A percentile compares a stretch with the other conserved stretches of the same genome.
Conservation (phyloP, 2,113 vertebrate species). For the Gavialis gangeticus region DNA sequence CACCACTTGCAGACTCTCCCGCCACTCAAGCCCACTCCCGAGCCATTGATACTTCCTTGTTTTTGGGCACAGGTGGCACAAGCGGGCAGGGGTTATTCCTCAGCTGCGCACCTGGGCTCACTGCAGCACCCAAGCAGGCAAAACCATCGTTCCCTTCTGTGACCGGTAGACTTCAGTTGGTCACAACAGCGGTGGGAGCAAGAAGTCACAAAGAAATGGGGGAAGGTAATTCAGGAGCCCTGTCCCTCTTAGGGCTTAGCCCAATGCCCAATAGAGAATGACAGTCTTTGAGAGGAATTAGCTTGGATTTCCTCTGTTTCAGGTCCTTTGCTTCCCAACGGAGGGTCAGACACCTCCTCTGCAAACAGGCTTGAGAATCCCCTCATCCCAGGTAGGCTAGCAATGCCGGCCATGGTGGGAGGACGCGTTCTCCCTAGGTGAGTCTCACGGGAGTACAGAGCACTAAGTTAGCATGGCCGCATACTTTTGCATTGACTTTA, state of each 20-base stretch:
- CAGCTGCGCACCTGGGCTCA: too few species aligned
- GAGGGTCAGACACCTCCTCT: too few species aligned
- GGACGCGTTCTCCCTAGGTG: accelerated
- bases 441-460: not conserved
- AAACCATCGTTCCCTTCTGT: too few species aligned
- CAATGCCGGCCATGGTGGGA: not conserved
- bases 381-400: accelerated
- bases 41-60: too few species aligned
- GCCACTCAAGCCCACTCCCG: too few species aligned
- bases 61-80: too few species aligned
- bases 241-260: accelerated
- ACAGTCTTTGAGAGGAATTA: not conserved
- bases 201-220: not conserved
- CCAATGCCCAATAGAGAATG: not conserved
- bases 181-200: not conserved
- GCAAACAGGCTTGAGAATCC: not conserved
- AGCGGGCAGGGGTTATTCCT: too few species aligned
- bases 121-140: too few species aligned
- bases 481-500: not conserved
- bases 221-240: not conserved
- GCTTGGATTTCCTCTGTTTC: not conserved
- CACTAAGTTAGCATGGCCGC: accelerated
- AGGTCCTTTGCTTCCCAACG: not conserved
- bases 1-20: too few species aligned
- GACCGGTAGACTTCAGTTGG: too few species aligned